Evolutionary conservation across 2,888 invertebrate genomes (phyloP).

Genomic region (Malacosoma neustria): DNA sequence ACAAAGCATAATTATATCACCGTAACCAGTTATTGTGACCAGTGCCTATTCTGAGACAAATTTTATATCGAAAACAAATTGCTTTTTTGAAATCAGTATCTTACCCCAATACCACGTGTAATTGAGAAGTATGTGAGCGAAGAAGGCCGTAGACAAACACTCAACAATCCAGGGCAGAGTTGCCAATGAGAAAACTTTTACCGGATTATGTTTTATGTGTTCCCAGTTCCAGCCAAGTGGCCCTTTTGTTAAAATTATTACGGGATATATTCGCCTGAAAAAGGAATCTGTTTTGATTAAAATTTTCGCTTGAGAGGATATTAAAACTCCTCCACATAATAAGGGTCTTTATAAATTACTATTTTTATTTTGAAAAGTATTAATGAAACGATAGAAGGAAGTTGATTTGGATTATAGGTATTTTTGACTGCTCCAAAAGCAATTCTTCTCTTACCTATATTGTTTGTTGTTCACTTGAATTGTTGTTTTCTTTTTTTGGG

Average conservation of each 20-base stretch:
- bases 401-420: too few relatives aligned
- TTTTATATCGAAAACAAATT: too few relatives aligned
- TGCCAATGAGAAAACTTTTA: slow-evolving; percentile 66
- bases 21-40: too few relatives aligned
- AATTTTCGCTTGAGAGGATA: background rate
- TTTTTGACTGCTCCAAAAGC: too few relatives aligned
- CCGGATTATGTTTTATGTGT: slow-evolving; percentile 59
- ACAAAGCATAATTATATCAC: too few relatives aligned
- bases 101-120: slow-evolving; percentile 71
- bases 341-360: background rate
- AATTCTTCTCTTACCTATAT: too few relatives aligned
- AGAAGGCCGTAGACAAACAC: slow-evolving; percentile 57
- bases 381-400: background rate
- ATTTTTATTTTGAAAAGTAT: background rate
- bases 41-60: too few relatives aligned
- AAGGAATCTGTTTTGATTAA: slow-evolving; percentile 14
- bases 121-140: slow-evolving; percentile 53
- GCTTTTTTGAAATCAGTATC: slow-evolving; percentile 20
- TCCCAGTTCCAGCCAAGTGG: slow-evolving; percentile 67
- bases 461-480: too few relatives aligned
- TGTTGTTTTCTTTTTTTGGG: too few relatives aligned
- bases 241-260: slow-evolving; percentile 64
- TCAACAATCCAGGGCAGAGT: slow-evolving; percentile 64
- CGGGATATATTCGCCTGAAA: slow-evolving; percentile 64
- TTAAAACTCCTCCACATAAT: background rate